Evolutionary conservation across 64 coral and sea anemone species (phyloP).

Genomic region (Montipora cactus): DNA sequence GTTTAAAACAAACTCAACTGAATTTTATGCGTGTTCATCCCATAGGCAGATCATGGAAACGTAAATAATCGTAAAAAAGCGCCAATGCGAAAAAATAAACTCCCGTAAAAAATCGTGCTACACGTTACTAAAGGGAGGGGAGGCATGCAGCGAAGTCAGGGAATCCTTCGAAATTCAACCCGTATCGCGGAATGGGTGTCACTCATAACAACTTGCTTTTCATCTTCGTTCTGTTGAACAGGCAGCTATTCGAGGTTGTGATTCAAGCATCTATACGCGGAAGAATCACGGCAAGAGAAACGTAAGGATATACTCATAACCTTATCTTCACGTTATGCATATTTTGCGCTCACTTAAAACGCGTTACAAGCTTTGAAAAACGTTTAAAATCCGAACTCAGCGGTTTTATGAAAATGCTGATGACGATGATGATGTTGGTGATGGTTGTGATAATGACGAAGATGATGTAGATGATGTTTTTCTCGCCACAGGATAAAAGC

Average conservation of each 20-base stretch:
- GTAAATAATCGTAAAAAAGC: no score
- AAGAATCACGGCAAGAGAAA: constrained; percentile 85
- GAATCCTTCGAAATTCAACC: no score
- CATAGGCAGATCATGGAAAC: no score
- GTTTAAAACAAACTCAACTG: no score
- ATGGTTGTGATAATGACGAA: not conserved
- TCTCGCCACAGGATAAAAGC: constrained; percentile 70
- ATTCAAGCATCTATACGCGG: constrained; percentile 96
- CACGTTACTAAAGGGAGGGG: no score
- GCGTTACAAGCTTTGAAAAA: no score
- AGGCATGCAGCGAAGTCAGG: no score
- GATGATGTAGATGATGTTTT: not conserved
- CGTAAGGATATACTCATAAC: constrained; percentile 41
- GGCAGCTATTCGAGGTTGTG: constrained; percentile 95
- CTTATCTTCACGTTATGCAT: not conserved
- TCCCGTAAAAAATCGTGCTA: no score
- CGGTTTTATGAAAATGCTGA: not conserved
- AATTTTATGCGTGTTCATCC: no score
- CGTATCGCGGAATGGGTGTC: not conserved
- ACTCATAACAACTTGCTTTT: not conserved
- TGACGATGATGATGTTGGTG: not conserved
- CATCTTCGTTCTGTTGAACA: constrained; percentile 31
- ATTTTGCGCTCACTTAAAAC: not conserved
- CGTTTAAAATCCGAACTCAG: no score
- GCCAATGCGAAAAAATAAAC: no score